Base-by-base conservation (phyloP, 1,140 invertebrate species). In the Centruroides sculpturatus region DNA sequence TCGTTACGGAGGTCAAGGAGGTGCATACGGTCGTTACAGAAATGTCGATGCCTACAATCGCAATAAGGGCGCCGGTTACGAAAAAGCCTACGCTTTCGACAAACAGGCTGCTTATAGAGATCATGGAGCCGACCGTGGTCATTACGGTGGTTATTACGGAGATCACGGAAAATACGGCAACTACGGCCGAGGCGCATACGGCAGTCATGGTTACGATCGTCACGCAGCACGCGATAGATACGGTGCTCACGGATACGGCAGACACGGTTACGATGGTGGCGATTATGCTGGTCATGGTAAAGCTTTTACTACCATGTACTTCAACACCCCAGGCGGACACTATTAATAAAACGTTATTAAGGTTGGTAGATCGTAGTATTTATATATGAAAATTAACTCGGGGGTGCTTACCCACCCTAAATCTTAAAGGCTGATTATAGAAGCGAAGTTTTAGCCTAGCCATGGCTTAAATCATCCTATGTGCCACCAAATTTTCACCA, bases 51-150 rank as follows among this genome's bases (percentile, higher is more conserved):
- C 34, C 12, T 23, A 56, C 5, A n/a, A 36, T 47, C 55, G n/a
- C 3, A n/a, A 56, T n/a, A 12, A 64, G n/a, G 65, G 66, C 3
- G 66, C 63, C 48, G 66, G 66, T 34, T 66, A 66, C 48, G 66
- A 66, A 52, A 66, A 67, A 59, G 60, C 59, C 13, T 66, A 67
- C 54, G 55, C 60, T 35, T 66, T 59, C 36, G 66, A 66, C 51
- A 66, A 66, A 55, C 60, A 66, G 51, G 47, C 57, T 41, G 63
- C 56, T 5, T 48, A 41, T 36, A 23, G 23, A 13, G 49, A 60
- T 12, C 13, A 47, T 11, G 57, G 56, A 3, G 63, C 46, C 13
- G 11, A 35, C 10, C n/a, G 57, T 35, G 23, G 47, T 9, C 48
- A 23, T 34, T 48, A 65, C 36, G 65, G 49, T 10, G 46, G 46